Percentiles rank a stretch among this genome's conserved stretches.
phyloP scores from a whole-genome alignment of 1,140 invertebrate species.

The Psix sp. region DNA sequence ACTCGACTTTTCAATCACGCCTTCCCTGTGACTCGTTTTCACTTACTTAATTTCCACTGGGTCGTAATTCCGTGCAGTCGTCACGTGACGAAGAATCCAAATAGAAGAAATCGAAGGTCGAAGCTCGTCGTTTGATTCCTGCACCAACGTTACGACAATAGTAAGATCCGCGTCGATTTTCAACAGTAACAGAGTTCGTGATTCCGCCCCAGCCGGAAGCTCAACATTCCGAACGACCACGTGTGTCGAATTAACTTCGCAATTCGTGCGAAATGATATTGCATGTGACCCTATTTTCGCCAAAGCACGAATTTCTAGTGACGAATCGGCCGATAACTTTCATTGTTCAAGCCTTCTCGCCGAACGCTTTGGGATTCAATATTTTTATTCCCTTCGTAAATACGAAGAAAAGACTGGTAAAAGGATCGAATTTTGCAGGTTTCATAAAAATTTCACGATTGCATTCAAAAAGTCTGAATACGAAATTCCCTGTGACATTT shows the following conservation, averaged over 20 bases:
- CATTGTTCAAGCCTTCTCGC: too few species aligned
- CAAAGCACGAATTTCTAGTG: conserved; percentile 15
- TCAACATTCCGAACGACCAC: conserved; percentile 7
- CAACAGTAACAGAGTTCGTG: conserved; percentile 11
- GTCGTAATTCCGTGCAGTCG: conserved; percentile 47
- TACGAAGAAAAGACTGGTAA: too few species aligned
- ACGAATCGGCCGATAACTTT: not conserved
- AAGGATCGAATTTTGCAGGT: too few species aligned
- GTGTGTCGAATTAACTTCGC: conserved; percentile 38
- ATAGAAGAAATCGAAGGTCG: conserved; percentile 56
- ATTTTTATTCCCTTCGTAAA: too few species aligned
- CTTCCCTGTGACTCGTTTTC: conserved; percentile 50
- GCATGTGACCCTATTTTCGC: conserved; percentile 35
- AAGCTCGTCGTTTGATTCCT: conserved; percentile 52
- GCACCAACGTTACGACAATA: conserved; percentile 18
- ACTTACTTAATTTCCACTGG: conserved; percentile 59
- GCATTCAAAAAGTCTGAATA: too few species aligned
- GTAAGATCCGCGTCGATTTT: conserved; percentile 45
- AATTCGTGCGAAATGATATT: conserved; percentile 43
- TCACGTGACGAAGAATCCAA: conserved; percentile 46
- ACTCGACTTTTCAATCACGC: conserved; percentile 58
- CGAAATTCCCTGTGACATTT: too few species aligned
- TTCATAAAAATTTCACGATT: too few species aligned
- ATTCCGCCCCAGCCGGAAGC: conserved; percentile 10
- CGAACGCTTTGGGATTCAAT: too few species aligned